phyloP scores from a whole-genome alignment of 2,797 vertebrate species.

The Threskiornis aethiopicus region DNA sequence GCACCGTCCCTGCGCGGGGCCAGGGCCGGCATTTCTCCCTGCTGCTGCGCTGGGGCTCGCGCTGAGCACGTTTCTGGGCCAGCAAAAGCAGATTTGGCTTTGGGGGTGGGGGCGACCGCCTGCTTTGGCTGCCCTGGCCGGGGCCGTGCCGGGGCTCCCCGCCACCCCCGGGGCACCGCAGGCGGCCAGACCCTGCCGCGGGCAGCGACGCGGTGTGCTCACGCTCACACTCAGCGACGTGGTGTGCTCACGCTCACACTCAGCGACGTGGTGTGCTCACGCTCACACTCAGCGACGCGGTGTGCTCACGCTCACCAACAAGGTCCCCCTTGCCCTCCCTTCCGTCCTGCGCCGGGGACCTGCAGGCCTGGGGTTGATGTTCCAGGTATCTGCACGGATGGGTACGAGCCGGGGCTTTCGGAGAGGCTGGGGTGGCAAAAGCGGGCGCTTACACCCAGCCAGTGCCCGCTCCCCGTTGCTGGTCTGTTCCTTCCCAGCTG shows the following conservation, averaged over 20 bases:
- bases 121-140: neutral
- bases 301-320: neutral
- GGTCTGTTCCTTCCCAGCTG: neutral
- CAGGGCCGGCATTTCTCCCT: neutral
- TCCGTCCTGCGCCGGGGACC: neutral
- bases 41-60: neutral
- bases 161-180: neutral
- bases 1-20: neutral
- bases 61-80: neutral
- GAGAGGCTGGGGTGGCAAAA: neutral
- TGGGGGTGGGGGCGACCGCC: accelerated
- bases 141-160: neutral
- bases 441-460: neutral
- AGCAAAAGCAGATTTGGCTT: neutral
- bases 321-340: neutral
- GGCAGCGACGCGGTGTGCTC: neutral
- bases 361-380: neutral
- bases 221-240: neutral
- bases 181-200: accelerated
- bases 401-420: accelerated
- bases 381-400: neutral
- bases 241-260: too few relatives aligned
- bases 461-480: accelerated
- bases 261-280: too few relatives aligned
- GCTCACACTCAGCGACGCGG: too few relatives aligned